A percentile compares a stretch with the other conserved stretches of the same genome.
Conservation (phyloP, 2,797 vertebrate species). For the Sebastiscus albofasciatus region DNA sequence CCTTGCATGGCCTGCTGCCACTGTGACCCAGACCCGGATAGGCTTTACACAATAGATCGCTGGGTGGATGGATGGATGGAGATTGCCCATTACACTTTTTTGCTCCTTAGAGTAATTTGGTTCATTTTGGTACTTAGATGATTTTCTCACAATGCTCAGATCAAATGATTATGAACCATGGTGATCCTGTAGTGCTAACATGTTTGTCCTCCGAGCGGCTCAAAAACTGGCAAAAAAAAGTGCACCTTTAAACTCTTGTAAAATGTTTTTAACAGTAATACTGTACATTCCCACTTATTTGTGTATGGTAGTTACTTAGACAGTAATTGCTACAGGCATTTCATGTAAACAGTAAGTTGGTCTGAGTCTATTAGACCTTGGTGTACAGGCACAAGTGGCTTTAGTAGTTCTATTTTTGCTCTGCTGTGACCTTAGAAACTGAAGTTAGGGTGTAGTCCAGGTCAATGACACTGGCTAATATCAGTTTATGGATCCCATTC, state of each 20-base stretch:
- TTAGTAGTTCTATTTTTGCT: not conserved
- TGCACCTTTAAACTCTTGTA: not conserved
- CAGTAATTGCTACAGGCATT: not conserved
- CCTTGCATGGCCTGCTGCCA: too few relatives aligned
- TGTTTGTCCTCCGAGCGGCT: not conserved
- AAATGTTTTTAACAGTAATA: not conserved
- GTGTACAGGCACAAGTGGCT: not conserved
- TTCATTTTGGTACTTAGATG: too few relatives aligned
- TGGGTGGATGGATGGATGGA: too few relatives aligned
- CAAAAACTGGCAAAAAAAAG: not conserved
- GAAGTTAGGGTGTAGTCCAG: not conserved
- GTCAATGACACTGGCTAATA: not conserved
- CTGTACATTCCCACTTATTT: not conserved
- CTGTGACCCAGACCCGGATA: too few relatives aligned
- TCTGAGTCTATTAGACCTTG: not conserved
- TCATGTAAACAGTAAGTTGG: not conserved
- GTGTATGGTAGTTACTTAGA: not conserved
- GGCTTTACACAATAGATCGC: too few relatives aligned
- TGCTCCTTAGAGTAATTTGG: too few relatives aligned
- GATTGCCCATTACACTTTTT: too few relatives aligned
- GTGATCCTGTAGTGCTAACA: not conserved
- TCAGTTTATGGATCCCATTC: not conserved
- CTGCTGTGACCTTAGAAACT: not conserved
- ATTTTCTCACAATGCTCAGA: too few relatives aligned
- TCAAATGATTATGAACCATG: not conserved